Percentiles rank a stretch among this genome's conserved stretches.
Conservation (phyloP, 2,888 invertebrate species). For the Epinotia demarniana region DNA sequence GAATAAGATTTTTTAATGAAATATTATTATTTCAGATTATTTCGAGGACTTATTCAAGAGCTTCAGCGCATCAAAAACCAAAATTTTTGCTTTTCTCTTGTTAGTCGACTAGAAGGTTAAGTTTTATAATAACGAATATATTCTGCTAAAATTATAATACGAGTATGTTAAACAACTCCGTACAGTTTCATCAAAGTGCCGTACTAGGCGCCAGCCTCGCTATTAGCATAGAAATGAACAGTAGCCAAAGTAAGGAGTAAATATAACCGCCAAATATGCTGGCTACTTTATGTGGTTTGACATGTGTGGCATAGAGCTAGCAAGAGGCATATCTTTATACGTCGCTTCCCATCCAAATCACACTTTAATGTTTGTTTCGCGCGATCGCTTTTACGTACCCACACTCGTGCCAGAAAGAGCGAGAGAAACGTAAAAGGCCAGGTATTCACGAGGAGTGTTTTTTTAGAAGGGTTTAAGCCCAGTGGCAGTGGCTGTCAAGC, state of each 20-base stretch:
- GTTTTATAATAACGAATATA: not conserved
- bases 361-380: not conserved
- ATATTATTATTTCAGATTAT: too few relatives aligned
- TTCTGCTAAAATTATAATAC: not conserved
- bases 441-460: too few relatives aligned
- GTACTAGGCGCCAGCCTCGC: slow-evolving; percentile 20
- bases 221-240: slow-evolving; percentile 82
- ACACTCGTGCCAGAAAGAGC: not conserved
- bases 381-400: not conserved
- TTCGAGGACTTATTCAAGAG: too few relatives aligned
- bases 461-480: too few relatives aligned
- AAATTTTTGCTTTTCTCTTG: too few relatives aligned
- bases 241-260: slow-evolving; percentile 77
- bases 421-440: not conserved
- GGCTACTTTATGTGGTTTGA: slow-evolving; percentile 17
- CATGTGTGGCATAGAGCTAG: slow-evolving; percentile 1
- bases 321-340: not conserved
- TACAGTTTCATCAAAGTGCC: slow-evolving; percentile 44
- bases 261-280: slow-evolving; percentile 57
- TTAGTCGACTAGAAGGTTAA: not conserved
- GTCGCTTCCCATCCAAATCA: not conserved
- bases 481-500: too few relatives aligned
- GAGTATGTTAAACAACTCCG: slow-evolving; percentile 1
- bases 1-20: too few relatives aligned
- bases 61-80: too few relatives aligned